Evolutionary conservation across 2,888 invertebrate species (phyloP), one percentile per base, ranked within the genome.

Genomic region (Xylocampa areola): DNA sequence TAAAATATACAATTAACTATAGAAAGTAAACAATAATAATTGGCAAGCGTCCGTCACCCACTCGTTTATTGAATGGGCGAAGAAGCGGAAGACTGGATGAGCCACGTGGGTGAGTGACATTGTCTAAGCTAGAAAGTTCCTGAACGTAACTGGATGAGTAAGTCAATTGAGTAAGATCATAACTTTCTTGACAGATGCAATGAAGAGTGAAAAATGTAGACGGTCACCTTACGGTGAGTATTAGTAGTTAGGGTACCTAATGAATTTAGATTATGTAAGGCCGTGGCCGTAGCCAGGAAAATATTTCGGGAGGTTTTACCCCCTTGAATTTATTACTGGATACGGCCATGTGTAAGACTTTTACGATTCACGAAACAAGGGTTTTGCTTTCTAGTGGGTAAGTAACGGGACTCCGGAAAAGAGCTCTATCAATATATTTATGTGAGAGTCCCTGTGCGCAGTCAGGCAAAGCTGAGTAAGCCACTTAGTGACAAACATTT

Each of bases 21-120:
- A 90, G 90, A 92, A 92, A 92, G 91, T 87, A 85, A 87, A 87
- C 85, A 87, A 85, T 85, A 83, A 84, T 84, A 82, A 64, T 91
- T 86, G 88, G 87, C 89, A 81, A 85, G 78, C 80, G 78, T 79
- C 76, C 76, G 84, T 82, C 89, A 73, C 90, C 89, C 88, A 89
- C 88, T 82, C 84, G 81, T 68, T 66, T 76, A 83, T 84, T 86
- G 81, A 86, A 75, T 71, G 79, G 68, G 74, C 76, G 65, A 82
- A 73, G 81, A 83, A 79, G 84, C 86, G 85, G 88, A 90, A 88
- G 65, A 67, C 70, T 88, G 87, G 90, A 90, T 82, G 82, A 51
- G 81, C 68, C 81, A 68, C 69, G 3, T 21, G 21, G 21, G 88
- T 88, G 84, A 89, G 88, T 77, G 85, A 69, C 74, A 82, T 84